Evolutionary conservation across 2,888 invertebrate genomes (phyloP), one percentile per base, ranked within the genome.

Genomic region (Oscheius myriophilus): DNA sequence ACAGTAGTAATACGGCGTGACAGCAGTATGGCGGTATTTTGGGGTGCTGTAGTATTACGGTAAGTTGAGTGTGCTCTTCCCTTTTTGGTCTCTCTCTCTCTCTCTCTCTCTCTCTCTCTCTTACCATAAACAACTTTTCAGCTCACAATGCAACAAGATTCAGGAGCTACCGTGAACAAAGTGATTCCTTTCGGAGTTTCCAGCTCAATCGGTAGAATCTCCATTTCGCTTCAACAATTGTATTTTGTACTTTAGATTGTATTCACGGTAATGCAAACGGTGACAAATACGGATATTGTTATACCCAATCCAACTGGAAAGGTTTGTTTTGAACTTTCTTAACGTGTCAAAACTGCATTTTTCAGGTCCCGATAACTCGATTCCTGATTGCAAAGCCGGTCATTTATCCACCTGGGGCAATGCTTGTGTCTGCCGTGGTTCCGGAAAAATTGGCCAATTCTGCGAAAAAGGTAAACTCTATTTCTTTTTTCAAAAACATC

Each of bases 141-240:
- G 58, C n/a, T 58, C n/a, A 23, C 12, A 7, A 58, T 18, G 7
- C 43, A 4, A 18, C 1, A n/a, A 11, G 43, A 21, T 21, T 1
- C 43, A 23, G 18, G 1, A 18, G 7, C 23, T 2, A 57, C 7
- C 1, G 61, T 49, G 11, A 61, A n/a, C 25, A 61, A 61, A 49
- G 49, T 61, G 12, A 49, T 46, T 39, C 49, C 61, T 1, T 61
- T 61, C 33, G 61, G 61, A 33, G 61, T 61, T 18, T 49, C 49
- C 46, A 46, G 33, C 26, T 14, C 11, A 6, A 49, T 61, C 3
- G 16, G 58, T 45, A n/a, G 18, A 43, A 25, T 54, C 26, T 54
- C 53, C 26, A 53, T 53, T 21, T n/a, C n/a, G 11, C 25, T 26
- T 54, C 26, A n/a, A 46, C 2, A 46, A 6, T 11, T 46, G 3